phyloP scores from a whole-genome alignment of 2,113 vertebrate genomes.

The Rallus limicola region DNA sequence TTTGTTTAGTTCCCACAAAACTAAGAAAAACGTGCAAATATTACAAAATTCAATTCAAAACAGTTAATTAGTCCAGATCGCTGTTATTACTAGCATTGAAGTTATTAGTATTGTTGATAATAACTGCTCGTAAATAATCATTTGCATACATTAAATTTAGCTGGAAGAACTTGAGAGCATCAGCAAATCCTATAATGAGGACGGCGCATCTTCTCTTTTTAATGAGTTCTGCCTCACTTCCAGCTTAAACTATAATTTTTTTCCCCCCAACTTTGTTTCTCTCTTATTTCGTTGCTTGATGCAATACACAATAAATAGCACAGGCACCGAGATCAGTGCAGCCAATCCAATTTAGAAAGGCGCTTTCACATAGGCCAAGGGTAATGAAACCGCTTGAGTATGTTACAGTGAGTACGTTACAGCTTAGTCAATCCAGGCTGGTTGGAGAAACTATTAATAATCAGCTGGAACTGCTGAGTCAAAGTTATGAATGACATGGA shows the following conservation, averaged over 20 bases:
- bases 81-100: slow-evolving; percentile 13
- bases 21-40: not conserved
- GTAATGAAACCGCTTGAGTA: slow-evolving; percentile 3
- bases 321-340: slow-evolving; percentile 5
- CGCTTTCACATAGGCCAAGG: not conserved
- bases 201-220: not conserved
- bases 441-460: slow-evolving; percentile 13
- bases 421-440: not conserved
- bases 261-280: not conserved
- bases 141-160: slow-evolving; percentile 40
- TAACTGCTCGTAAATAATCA: slow-evolving; percentile 17
- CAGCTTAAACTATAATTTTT: slow-evolving; percentile 35
- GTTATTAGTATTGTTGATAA: slow-evolving; percentile 43
- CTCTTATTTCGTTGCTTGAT: slow-evolving; percentile 13
- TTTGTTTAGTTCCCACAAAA: not conserved
- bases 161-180: slow-evolving; percentile 2
- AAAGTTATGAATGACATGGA: slow-evolving; percentile 46
- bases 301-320: not conserved
- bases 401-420: not conserved
- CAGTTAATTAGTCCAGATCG: slow-evolving; percentile 20
- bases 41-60: slow-evolving; percentile 37
- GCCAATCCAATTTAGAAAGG: slow-evolving; percentile 19
- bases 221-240: slow-evolving; percentile 43
- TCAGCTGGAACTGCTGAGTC: slow-evolving; percentile 45
- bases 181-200: slow-evolving; percentile 27